Evolutionary conservation across 2,797 vertebrate genomes (phyloP).

Genomic region (Arctocebus calabarensis): DNA sequence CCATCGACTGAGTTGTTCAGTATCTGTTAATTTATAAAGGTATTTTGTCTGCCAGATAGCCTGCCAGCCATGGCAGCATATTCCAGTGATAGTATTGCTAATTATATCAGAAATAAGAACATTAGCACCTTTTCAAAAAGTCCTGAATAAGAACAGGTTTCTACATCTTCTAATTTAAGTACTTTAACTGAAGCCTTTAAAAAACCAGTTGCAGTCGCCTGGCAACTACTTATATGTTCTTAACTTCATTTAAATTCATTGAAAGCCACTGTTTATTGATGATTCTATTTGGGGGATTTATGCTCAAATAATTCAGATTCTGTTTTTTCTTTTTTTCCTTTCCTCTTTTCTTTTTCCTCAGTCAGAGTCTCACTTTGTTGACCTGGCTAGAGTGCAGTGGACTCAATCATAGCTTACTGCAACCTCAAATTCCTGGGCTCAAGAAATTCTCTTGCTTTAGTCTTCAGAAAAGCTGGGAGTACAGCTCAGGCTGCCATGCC

Average conservation of each 20-base stretch:
- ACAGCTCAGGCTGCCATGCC: background rate
- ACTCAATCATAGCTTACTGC: background rate
- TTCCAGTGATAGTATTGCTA: constrained; percentile 2
- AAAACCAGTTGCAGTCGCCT: background rate
- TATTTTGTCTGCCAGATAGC: background rate
- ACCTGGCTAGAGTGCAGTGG: background rate
- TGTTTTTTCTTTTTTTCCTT: background rate
- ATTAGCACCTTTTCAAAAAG: background rate
- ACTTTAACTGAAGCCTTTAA: background rate
- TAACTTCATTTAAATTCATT: background rate
- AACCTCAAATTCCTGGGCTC: background rate
- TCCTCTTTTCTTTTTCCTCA: background rate
- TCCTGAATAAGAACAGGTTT: background rate
- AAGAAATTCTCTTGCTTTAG: background rate
- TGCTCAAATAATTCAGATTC: constrained; percentile 30
- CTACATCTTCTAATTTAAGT: constrained; percentile 10
- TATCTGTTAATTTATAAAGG: background rate
- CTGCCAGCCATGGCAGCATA: background rate
- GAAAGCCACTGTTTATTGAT: background rate
- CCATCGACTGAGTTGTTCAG: background rate
- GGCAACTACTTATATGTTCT: background rate
- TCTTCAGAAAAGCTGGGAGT: background rate
- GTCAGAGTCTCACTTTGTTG: background rate
- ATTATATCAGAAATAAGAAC: constrained; percentile 8
- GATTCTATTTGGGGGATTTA: constrained; percentile 26